A percentile compares a stretch with the other conserved stretches of the same genome.
Evolutionary conservation across 2,797 vertebrate genomes (phyloP).

Genomic region (Artibeus lituratus): DNA sequence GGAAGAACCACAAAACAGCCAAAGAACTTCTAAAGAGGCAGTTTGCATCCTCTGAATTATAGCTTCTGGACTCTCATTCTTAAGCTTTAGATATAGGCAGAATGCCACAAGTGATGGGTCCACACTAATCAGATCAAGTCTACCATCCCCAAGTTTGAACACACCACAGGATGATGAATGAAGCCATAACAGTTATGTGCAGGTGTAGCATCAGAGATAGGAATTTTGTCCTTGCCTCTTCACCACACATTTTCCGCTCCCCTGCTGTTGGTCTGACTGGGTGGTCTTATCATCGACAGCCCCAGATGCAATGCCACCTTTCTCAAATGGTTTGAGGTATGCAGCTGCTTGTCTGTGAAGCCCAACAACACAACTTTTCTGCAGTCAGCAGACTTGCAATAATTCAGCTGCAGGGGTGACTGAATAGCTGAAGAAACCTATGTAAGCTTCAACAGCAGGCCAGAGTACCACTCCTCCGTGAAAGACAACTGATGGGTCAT

Average conservation of each 20-base stretch:
- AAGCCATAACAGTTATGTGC: neutral
- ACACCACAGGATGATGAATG: neutral
- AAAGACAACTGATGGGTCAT: conserved; percentile 86
- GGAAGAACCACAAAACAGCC: neutral
- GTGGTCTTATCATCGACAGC: neutral
- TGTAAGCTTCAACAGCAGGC: conserved; percentile 79
- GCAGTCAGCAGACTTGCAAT: conserved; percentile 57
- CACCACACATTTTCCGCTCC: neutral
- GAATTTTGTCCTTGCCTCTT: neutral
- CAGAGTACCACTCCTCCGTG: conserved; percentile 75
- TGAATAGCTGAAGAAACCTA: conserved; percentile 78
- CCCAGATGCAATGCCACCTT: neutral
- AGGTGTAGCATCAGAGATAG: neutral
- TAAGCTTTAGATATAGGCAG: neutral
- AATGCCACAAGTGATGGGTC: neutral
- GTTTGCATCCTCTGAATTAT: neutral
- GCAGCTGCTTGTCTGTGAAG: conserved; percentile 28
- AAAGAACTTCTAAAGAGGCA: neutral
- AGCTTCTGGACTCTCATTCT: neutral
- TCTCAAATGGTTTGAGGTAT: conserved; percentile 37
- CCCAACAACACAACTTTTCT: neutral
- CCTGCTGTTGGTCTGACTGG: neutral
- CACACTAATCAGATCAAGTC: conserved; percentile 18
- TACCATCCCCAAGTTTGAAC: neutral
- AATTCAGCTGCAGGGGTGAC: conserved; percentile 70